Evolutionary conservation across 1,140 invertebrate species (phyloP).

Genomic region (Panonychus citri): DNA sequence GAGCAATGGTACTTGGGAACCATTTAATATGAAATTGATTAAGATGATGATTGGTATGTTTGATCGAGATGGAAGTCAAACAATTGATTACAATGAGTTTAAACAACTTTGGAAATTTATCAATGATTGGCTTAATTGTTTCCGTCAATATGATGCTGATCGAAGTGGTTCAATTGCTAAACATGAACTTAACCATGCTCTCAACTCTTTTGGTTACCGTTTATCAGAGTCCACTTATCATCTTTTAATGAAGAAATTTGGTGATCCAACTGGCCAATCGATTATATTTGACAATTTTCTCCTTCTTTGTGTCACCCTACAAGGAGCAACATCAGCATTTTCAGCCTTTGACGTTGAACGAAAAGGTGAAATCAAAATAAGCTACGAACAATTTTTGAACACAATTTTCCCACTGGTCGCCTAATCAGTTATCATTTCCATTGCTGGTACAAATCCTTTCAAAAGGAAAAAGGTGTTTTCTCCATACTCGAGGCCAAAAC

Average conservation of each 20-base stretch:
- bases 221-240: conserved; percentile 56
- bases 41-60: conserved; percentile 42
- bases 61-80: conserved; percentile 47
- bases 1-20: conserved; percentile 90
- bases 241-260: conserved; percentile 75
- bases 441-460: too few species aligned
- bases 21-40: conserved; percentile 89
- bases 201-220: conserved; percentile 67
- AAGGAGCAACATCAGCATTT: conserved; percentile 71
- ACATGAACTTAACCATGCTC: conserved; percentile 61
- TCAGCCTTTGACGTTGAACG: conserved; percentile 67
- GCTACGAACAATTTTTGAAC: conserved; percentile 86
- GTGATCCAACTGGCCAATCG: conserved; percentile 49
- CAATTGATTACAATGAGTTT: conserved; percentile 85
- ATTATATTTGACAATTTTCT: conserved; percentile 94
- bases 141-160: conserved; percentile 53
- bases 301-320: conserved; percentile 71
- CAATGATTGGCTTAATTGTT: conserved; percentile 78
- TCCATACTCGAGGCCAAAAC: too few species aligned
- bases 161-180: conserved; percentile 66
- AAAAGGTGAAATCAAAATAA: conserved; percentile 81
- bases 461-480: too few species aligned
- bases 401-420: not conserved
- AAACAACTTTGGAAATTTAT: conserved; percentile 88
- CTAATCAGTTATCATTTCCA: too few species aligned